These are phyloP conservation scores for Linurgus olivaceus DNA, from an alignment of 2,797 vertebrate species.

Conservation along the genomic window DNA sequence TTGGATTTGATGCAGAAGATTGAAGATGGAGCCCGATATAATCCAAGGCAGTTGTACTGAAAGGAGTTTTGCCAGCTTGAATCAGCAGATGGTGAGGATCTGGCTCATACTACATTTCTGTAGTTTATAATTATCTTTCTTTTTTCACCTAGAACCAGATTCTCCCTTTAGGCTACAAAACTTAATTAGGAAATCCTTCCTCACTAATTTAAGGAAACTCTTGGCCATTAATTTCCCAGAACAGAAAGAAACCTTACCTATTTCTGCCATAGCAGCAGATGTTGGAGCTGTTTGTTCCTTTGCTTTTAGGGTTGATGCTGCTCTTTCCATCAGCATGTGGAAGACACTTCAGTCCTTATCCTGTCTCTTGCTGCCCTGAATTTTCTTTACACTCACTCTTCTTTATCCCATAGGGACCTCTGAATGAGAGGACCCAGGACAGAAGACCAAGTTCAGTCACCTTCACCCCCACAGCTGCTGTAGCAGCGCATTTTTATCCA, in stretches of 20 bases:
- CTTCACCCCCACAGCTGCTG: not conserved
- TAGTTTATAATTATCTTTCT: constrained; percentile 29
- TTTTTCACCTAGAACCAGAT: constrained; percentile 28
- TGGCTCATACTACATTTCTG: not conserved
- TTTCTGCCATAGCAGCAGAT: not conserved
- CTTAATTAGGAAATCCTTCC: constrained; percentile 36
- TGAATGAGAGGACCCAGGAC: not conserved
- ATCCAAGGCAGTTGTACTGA: constrained; percentile 20
- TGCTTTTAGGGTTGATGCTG: not conserved
- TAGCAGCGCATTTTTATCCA: not conserved
- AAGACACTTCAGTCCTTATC: not conserved
- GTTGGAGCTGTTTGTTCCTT: not conserved
- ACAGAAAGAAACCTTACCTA: constrained; percentile 42
- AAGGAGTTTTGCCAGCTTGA: constrained; percentile 12
- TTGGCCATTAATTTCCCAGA: not conserved
- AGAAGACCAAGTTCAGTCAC: not conserved
- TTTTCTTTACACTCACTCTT: not conserved
- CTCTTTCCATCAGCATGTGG: not conserved
- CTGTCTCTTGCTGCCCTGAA: not conserved
- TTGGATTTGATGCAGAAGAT: not conserved
- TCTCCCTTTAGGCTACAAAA: constrained; percentile 37
- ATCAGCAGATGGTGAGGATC: constrained; percentile 40
- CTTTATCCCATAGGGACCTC: not conserved
- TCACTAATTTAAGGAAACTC: not conserved
- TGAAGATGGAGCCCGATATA: not conserved